Base-by-base conservation (phyloP, 2,113 vertebrate species). In the Hypocryptadius cinnamomeus region DNA sequence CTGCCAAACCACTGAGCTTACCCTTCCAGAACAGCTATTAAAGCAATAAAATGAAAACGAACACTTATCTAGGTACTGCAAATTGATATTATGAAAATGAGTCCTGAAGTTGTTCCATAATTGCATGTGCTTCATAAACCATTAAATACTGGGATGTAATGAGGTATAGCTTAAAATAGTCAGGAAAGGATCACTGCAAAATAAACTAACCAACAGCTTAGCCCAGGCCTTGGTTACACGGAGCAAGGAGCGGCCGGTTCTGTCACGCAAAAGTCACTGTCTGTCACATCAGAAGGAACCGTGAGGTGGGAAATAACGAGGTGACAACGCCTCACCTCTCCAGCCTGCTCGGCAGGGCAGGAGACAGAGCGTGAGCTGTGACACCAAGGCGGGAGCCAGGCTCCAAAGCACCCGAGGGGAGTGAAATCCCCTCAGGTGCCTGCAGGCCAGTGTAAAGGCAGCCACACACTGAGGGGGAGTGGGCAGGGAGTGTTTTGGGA, bases 61-160 rank as follows among this genome's bases (percentile, higher is more conserved):
- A 86, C 47, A 40, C 31, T 91, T 93, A 85, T 11, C 37, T 65
- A 78, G 54, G 40, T 79, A 77, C 37, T 39, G 35, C 56, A 92
- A 95, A 94, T 45, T 72, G 56, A 2, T 69, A 85, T 33, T 42
- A 89, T 39, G 50, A 95, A 95, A 95, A 91, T 13, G 53, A 92
- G 37, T 54, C 81, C 66, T 73, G 31, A 76, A 91, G 79, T 70
- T 77, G 63, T 56, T 73, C 73, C 31, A 54, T 53, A 50, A 74
- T 69, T 73, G n/a, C 51, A 33, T 0, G 0, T 83, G 60, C 59
- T 94, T 78, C 50, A 59, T 40, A 91, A 88, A 53, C 51, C 48
- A 44, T 78, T 94, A 87, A 89, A 61, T 47, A 61, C 17, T 6
- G 25, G 59, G 24, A 54, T 0, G 2, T 56, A 86, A 61, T 1